These are phyloP conservation scores for Mormyrus hasselquistii DNA, from an alignment of 2,797 vertebrate genomes.

Conservation along the genomic window DNA sequence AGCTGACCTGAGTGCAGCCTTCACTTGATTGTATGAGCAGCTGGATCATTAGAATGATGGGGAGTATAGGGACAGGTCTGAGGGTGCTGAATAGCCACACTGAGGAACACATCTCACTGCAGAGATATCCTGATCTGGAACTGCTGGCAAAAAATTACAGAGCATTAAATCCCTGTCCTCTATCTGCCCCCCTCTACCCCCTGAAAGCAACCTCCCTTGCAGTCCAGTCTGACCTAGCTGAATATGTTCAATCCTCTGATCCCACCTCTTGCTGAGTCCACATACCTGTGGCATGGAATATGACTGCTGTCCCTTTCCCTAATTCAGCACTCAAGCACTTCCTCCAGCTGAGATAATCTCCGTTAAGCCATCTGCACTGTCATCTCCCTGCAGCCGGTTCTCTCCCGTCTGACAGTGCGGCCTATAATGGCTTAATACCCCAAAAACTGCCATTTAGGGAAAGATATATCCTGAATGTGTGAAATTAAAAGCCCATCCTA, in stretches of 20 bases:
- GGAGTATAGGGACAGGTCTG: neutral
- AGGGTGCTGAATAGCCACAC: neutral
- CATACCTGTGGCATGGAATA: slow-evolving; percentile 55
- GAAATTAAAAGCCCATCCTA: neutral
- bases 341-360: slow-evolving; percentile 74
- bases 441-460: slow-evolving; percentile 18
- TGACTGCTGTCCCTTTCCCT: slow-evolving; percentile 38
- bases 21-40: neutral
- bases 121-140: neutral
- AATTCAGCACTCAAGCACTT: slow-evolving; percentile 51
- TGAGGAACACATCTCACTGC: neutral
- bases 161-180: neutral
- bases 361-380: slow-evolving; percentile 70
- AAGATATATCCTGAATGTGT: neutral
- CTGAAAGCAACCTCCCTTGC: neutral
- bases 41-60: neutral
- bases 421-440: slow-evolving; percentile 23
- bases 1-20: neutral
- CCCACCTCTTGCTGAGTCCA: slow-evolving; percentile 43
- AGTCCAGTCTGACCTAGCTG: slow-evolving; percentile 27
- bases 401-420: neutral
- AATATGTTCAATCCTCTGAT: slow-evolving; percentile 31
- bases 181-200: neutral
- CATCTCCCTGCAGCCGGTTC: slow-evolving; percentile 30
- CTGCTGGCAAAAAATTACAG: neutral